A percentile compares a stretch with the other conserved stretches of the same genome.
These are phyloP conservation scores for Pristionchus entomophagus DNA, from an alignment of 2,888 invertebrate genomes.

Conservation along the genomic window DNA sequence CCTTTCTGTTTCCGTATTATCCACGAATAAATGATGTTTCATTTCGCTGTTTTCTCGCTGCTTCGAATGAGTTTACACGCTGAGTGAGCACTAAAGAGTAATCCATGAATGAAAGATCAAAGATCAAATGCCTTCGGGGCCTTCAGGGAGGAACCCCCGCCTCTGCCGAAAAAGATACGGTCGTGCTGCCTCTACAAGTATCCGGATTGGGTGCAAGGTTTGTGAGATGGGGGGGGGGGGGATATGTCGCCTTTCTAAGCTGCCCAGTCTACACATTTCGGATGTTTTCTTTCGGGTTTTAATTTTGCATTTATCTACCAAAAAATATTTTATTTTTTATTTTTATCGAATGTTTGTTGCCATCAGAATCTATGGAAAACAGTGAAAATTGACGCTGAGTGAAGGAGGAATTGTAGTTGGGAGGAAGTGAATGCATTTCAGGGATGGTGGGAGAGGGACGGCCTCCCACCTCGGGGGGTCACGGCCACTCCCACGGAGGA, in stretches of 20 bases:
- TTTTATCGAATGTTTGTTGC: too few species aligned
- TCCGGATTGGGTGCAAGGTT: constrained; percentile 73
- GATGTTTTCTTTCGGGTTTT: too few species aligned
- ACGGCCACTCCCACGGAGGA: constrained; percentile 34
- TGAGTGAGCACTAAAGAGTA: constrained; percentile 37
- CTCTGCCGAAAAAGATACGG: constrained; percentile 69
- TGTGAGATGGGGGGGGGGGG: background rate
- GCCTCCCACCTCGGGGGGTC: constrained; percentile 50
- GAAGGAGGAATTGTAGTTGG: too few species aligned
- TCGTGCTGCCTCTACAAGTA: constrained; percentile 74
- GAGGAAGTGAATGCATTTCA: constrained; percentile 2
- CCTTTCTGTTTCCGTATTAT: background rate
- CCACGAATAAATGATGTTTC: background rate
- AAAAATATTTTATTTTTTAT: too few species aligned
- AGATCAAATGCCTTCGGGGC: background rate
- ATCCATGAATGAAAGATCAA: background rate
- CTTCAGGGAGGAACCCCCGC: constrained; percentile 68
- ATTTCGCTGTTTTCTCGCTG: background rate
- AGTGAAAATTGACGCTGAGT: too few species aligned
- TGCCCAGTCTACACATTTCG: too few species aligned
- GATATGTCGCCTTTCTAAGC: too few species aligned
- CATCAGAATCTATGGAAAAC: too few species aligned
- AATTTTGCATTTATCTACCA: too few species aligned
- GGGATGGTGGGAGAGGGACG: constrained; percentile 63
- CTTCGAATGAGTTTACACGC: constrained; percentile 4